Base-by-base conservation (phyloP, 2,113 vertebrate genomes). In the Bubo blakistoni region DNA sequence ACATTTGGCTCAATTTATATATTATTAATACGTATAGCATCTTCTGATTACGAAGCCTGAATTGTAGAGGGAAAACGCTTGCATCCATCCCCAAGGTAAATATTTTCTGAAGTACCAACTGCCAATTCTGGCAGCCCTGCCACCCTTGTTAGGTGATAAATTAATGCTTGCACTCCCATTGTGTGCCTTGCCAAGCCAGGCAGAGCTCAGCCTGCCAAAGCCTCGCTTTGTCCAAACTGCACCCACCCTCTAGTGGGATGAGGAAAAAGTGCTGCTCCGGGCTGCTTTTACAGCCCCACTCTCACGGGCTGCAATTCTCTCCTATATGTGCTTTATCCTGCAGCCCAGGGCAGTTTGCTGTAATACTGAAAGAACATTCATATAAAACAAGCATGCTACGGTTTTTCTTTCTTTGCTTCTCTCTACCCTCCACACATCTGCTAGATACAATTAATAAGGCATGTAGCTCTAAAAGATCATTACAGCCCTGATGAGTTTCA, bases 241-340 rank as follows among this genome's bases (percentile, higher is more conserved):
- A 97, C 91, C 94, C 96, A 96, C 86, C 94, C 96, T 70, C 92
- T 95, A 94, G 90, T 73, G 94, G 94, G 97, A 85, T 73, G 73
- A 97, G 84, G 76, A 79, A 63, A 96, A 96, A 97, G 36, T 88
- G 83, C 69, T 30, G 59, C 94, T 89, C 16, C 30, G 6, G 34
- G 62, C 55, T 61, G 34, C 44, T 8, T 22, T 14, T 8, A 18
- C 54, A 42, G 58, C n/a, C 63, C 58, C 36, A 19, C 52, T 38
- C 52, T 15, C 63, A 16, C 6, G 5, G 38, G 20, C 36, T 52
- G 6, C 21, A 8, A 15, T 12, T 71, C 79, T 63, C 73, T 78
- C 22, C 36, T 18, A 1, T 2, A 2, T 51, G 1, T 3, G 13
- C 62, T 69, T 27, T 27, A 5, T 9, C 46, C 80, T 1, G 40